These are phyloP conservation scores for Thymelicus acteon DNA, from an alignment of 2,888 invertebrate genomes.

Conservation along the genomic window DNA sequence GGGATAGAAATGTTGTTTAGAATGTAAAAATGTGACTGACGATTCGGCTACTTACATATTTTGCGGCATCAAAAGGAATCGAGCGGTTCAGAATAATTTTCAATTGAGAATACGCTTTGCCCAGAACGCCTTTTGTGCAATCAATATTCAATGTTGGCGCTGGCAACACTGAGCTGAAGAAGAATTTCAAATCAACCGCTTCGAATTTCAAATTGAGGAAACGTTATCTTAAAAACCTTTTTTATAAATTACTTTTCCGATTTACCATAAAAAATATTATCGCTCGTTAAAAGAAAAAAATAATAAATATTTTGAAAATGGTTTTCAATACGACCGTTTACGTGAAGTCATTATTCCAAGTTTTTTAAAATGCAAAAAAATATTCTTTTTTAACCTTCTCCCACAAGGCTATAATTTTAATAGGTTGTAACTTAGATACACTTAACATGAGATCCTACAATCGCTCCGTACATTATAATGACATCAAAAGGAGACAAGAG, in stretches of 20 bases:
- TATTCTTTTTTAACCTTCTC: too few species aligned
- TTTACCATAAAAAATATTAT: not conserved
- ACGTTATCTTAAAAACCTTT: slow-evolving; percentile 46
- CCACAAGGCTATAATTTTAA: too few species aligned
- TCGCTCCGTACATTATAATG: too few species aligned
- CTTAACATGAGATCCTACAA: too few species aligned
- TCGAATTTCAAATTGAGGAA: slow-evolving; percentile 66
- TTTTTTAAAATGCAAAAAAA: too few species aligned
- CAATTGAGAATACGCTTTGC: slow-evolving; percentile 84
- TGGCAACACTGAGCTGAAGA: slow-evolving; percentile 49
- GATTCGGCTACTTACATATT: slow-evolving; percentile 84
- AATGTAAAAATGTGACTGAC: slow-evolving; percentile 76
- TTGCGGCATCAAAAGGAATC: slow-evolving; percentile 81
- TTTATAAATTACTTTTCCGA: not conserved
- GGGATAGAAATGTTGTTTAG: slow-evolving; percentile 44
- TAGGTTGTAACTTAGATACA: too few species aligned
- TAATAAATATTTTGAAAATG: too few species aligned
- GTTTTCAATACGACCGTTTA: too few species aligned
- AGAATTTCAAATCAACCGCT: slow-evolving; percentile 70
- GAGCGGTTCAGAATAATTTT: slow-evolving; percentile 79
- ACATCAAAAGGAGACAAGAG: too few species aligned
- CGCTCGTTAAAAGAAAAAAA: too few species aligned
- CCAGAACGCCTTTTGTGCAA: slow-evolving; percentile 82
- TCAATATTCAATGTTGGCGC: slow-evolving; percentile 84
- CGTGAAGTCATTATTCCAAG: too few species aligned